Percentiles rank a stretch among this genome's conserved stretches.
These are phyloP conservation scores for Drosophila novamexicana DNA, from an alignment of 1,140 invertebrate genomes.

Conservation along the genomic window DNA sequence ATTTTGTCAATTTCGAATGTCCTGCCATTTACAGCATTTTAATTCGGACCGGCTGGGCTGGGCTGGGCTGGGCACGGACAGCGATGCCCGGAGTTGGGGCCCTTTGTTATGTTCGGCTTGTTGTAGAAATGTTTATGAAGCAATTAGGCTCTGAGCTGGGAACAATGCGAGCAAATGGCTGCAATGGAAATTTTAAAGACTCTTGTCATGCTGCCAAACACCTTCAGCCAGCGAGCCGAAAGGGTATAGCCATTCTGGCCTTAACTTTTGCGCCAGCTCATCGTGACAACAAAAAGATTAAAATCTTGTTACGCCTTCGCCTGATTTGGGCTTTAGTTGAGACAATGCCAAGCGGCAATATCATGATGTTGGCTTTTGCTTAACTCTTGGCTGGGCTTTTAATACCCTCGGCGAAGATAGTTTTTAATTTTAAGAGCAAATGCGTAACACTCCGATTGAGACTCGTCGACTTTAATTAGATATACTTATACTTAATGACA, in stretches of 20 bases:
- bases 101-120: constrained; percentile 63
- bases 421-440: too few species aligned
- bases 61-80: background rate
- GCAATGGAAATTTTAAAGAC: constrained; percentile 72
- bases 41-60: constrained; percentile 54
- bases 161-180: constrained; percentile 78
- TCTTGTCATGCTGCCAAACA: constrained; percentile 43
- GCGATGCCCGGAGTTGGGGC: constrained; percentile 4
- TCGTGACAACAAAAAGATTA: constrained; percentile 77
- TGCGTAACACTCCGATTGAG: too few species aligned
- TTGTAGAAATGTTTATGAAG: constrained; percentile 81
- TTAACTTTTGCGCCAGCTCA: constrained; percentile 72
- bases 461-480: too few species aligned
- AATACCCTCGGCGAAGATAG: background rate
- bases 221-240: constrained; percentile 24
- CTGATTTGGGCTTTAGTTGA: constrained; percentile 63
- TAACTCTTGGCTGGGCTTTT: constrained; percentile 20
- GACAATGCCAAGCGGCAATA: constrained; percentile 11
- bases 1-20: constrained; percentile 83
- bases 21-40: constrained; percentile 80
- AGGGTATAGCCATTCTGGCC: constrained; percentile 49
- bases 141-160: constrained; percentile 75
- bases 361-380: constrained; percentile 48
- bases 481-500: too few species aligned
- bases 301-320: constrained; percentile 73